Base-by-base conservation (phyloP, 2,888 invertebrate species). In the Lamellibrachia satsuma region DNA sequence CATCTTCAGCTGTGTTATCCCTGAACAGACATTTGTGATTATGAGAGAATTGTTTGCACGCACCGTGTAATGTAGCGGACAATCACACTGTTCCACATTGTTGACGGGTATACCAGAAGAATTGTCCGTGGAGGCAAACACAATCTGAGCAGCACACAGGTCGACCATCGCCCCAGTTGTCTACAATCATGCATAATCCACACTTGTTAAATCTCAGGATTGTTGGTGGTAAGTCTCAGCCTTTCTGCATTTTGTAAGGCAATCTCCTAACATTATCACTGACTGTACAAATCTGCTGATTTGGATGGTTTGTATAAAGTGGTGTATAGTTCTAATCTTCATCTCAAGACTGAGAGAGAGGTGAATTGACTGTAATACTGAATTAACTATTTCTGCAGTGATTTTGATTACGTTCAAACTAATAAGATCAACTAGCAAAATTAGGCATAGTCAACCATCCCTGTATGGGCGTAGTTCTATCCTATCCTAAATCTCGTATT, bases 81-180 rank as follows among this genome's bases (percentile, higher is more conserved):
- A 99, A 3, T 98, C 97, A 95, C 99, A 99, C 95, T 98, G 98
- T 96, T 99, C 99, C 60, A 99, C 98, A 98, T 95, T 95, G 92
- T 93, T 94, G 22, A 94, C 91, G 0, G 93, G 93, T 9, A 90
- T 91, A 51, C 52, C 90, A 27, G 93, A 90, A 15, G 91, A 92
- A 22, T 91, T 90, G 11, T 92, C 55, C 60, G 92, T 60, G 0
- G 91, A 90, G 11, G 93, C 93, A 52, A 93, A 93, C 3, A 92
- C 90, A 93, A 94, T 91, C 11, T 92, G 90, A 90, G 93, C 94
- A 39, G 92, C 93, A 90, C 93, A 93, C 75, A 95, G 92, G 52
- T 93, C 93, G 0, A 92, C 92, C 52, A 92, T 91, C 1, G 94
- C 93, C 0, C 92, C 94, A n/a, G 90, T 92, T 39, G 52, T 93